These are phyloP conservation scores for Prietella phreatophila DNA, from an alignment of 2,113 vertebrate species.

Conservation along the genomic window DNA sequence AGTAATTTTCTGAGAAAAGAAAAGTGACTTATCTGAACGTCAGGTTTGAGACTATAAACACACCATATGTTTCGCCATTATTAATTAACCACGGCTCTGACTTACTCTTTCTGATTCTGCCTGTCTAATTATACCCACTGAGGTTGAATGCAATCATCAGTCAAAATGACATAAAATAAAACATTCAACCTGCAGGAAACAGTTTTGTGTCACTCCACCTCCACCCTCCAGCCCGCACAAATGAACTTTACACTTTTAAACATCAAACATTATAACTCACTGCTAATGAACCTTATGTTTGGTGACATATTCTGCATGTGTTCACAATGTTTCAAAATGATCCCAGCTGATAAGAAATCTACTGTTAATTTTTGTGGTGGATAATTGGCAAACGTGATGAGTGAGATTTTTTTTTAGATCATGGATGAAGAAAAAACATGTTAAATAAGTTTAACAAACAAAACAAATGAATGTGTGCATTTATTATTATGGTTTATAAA, in stretches of 20 bases:
- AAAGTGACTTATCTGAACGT: not conserved
- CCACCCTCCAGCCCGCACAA: not conserved
- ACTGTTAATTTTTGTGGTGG: not conserved
- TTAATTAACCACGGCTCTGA: not conserved
- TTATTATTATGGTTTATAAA: not conserved
- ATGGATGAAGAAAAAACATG: not conserved
- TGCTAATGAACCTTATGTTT: slow-evolving; percentile 12
- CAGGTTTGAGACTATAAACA: not conserved
- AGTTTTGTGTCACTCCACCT: not conserved
- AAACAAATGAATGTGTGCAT: not conserved
- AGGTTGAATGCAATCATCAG: not conserved
- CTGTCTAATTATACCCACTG: not conserved
- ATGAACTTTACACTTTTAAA: not conserved
- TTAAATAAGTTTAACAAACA: not conserved
- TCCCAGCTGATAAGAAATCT: not conserved
- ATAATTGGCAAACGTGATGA: not conserved
- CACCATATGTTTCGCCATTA: not conserved
- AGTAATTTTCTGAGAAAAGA: too few species aligned
- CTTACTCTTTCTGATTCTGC: not conserved
- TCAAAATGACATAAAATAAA: not conserved
- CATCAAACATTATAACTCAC: not conserved
- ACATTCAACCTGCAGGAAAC: not conserved
- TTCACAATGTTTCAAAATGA: not conserved
- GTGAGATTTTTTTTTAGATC: not conserved
- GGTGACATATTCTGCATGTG: not conserved